Base-by-base conservation (phyloP, 2,797 vertebrate genomes). In the Dallia pectoralis region DNA sequence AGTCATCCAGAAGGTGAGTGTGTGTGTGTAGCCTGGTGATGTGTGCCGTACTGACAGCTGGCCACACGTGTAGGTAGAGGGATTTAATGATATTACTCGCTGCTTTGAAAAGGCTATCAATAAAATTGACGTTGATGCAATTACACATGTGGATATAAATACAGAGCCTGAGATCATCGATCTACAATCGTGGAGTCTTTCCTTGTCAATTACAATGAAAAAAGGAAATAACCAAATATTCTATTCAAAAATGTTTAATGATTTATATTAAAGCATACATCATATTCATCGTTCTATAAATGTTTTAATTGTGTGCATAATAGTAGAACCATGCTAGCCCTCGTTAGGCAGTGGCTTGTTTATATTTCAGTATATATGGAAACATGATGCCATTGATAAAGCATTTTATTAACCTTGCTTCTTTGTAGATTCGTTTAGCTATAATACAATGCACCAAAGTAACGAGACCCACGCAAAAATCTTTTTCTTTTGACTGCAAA, bases 241-340 rank as follows among this genome's bases (percentile, higher is more conserved):
- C 15, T 61, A 33, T 67, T 85, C 77, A 79, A 91, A 93, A 91
- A 91, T 76, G 82, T 83, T 82, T 12, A 0, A 81, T 84, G 4
- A 22, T 84, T 77, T 87, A 77, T 75, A 81, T 89, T 91, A 81
- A 85, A 88, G 85, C 87, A 86, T 87, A 90, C 88, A 90, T 86
- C 75, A 69, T 85, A 74, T 79, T 87, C 86, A 89, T 84, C 80
- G 81, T 82, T 76, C 84, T 19, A 81, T 84, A 92, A 92, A 87
- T 80, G 71, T 87, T 90, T 86, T 88, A 89, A 89, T 78, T 85
- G 90, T 91, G 89, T 92, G 91, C 87, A 90, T 87, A 89, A 88
- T 88, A 86, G 78, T 87, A 86, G 79, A 88, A 88, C 84, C 87
- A 75, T 87, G 88, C 92, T 91, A 86, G 81, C 88, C 88, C 88